phyloP scores from a whole-genome alignment of 2,113 vertebrate species.

The Cryptomyrus ogoouensis region DNA sequence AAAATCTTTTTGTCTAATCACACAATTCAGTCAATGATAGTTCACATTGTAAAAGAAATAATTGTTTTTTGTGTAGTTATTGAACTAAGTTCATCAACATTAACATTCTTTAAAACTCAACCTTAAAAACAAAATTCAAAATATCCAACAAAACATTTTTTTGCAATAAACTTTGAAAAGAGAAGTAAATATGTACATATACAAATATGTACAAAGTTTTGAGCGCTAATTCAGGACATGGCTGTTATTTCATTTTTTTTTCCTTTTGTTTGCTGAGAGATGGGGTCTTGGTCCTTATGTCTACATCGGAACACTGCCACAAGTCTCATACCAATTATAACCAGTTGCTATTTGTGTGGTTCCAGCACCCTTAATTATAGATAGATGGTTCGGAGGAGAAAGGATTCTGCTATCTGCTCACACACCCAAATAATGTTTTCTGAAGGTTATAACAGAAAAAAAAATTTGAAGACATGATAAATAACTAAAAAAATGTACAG shows the following conservation, averaged over 20 bases:
- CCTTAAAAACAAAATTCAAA: too few species aligned
- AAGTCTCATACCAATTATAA: constrained; percentile 47
- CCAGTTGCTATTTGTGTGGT: constrained; percentile 27
- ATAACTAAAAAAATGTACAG: background rate
- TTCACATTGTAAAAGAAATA: background rate
- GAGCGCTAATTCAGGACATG: background rate
- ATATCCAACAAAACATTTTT: background rate
- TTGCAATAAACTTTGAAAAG: background rate
- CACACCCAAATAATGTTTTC: constrained; percentile 12
- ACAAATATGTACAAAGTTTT: background rate
- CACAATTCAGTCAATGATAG: background rate
- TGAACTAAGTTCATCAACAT: background rate
- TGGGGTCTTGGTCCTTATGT: background rate
- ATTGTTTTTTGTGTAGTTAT: background rate
- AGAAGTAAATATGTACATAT: background rate
- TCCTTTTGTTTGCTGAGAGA: background rate
- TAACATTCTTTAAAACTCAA: background rate
- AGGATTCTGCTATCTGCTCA: constrained; percentile 44
- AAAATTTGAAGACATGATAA: background rate
- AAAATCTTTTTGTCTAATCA: background rate
- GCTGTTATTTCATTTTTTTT: background rate
- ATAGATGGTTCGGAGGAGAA: constrained; percentile 4
- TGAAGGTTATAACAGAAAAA: constrained; percentile 14
- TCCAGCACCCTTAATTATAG: too few species aligned
- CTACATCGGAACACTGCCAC: constrained; percentile 28